phyloP scores from a whole-genome alignment of 2,797 vertebrate species.

The Malurus splendens region DNA sequence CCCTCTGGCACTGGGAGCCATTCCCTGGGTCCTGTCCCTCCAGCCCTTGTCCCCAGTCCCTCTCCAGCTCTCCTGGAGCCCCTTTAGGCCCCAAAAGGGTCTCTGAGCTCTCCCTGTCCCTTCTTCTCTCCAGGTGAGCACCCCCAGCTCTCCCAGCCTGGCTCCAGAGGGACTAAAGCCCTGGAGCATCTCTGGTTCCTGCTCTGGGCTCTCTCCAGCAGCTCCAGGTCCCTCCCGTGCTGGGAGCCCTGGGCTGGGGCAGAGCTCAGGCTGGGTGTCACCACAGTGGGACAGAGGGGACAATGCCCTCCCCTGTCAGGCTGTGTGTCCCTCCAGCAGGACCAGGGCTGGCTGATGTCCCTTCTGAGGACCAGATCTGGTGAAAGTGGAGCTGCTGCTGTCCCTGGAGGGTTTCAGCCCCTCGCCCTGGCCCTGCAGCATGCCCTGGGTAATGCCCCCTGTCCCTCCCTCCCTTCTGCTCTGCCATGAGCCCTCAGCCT shows the following conservation, averaged over 20 bases:
- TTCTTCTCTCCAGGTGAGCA: fast-evolving
- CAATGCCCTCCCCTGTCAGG: not conserved
- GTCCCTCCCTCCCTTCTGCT: not conserved
- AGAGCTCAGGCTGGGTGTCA: not conserved
- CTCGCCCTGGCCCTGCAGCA: not conserved
- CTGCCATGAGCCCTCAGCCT: not conserved
- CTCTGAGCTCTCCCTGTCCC: not conserved
- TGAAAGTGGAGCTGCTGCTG: not conserved
- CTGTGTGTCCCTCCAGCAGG: not conserved
- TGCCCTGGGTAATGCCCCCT: not conserved
- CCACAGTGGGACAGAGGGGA: fast-evolving
- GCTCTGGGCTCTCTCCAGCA: fast-evolving
- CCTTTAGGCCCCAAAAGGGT: fast-evolving
- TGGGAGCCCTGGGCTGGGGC: not conserved
- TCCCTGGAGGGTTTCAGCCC: not conserved
- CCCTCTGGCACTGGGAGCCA: not conserved
- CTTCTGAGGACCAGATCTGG: not conserved
- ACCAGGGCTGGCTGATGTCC: fast-evolving
- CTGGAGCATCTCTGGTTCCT: not conserved
- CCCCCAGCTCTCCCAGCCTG: fast-evolving
- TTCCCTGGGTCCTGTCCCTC: not conserved
- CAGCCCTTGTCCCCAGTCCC: not conserved
- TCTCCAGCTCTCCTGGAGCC: not conserved
- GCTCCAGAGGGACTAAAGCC: not conserved
- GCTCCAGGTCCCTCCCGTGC: fast-evolving